Evolutionary conservation across 2,113 vertebrate species (phyloP).

Genomic region (Pterocles gutturalis): DNA sequence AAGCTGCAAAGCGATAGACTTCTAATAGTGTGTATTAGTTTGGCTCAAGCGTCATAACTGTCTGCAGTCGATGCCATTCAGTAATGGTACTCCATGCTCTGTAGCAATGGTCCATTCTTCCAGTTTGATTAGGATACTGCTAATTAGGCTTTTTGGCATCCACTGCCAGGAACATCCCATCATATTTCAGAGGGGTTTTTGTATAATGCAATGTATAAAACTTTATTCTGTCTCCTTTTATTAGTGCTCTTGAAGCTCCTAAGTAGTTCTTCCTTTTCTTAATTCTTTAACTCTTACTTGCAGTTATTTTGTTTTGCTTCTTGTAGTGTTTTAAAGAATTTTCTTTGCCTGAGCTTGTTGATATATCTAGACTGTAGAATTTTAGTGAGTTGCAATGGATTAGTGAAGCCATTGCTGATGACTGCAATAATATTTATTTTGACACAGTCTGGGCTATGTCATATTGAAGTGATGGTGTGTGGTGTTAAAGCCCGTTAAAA

Average conservation of each 20-base stretch:
- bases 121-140: not conserved
- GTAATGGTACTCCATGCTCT: not conserved
- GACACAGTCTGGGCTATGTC: not conserved
- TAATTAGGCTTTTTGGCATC: not conserved
- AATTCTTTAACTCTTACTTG: not conserved
- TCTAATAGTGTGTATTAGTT: not conserved
- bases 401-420: not conserved
- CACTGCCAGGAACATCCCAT: not conserved
- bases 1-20: not conserved
- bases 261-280: not conserved
- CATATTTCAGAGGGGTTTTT: not conserved
- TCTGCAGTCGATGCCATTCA: not conserved
- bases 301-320: not conserved
- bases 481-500: not conserved
- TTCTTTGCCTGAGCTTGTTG: not conserved
- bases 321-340: not conserved
- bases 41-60: not conserved
- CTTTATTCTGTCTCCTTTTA: not conserved
- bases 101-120: not conserved
- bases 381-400: not conserved
- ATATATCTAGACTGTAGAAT: not conserved
- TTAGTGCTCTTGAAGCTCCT: not conserved
- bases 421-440: not conserved
- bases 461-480: not conserved
- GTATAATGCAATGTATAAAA: not conserved